A percentile compares a stretch with the other conserved stretches of the same genome.
These are phyloP conservation scores for Cephus pulcher DNA, from an alignment of 2,888 invertebrate genomes.

Conservation along the genomic window DNA sequence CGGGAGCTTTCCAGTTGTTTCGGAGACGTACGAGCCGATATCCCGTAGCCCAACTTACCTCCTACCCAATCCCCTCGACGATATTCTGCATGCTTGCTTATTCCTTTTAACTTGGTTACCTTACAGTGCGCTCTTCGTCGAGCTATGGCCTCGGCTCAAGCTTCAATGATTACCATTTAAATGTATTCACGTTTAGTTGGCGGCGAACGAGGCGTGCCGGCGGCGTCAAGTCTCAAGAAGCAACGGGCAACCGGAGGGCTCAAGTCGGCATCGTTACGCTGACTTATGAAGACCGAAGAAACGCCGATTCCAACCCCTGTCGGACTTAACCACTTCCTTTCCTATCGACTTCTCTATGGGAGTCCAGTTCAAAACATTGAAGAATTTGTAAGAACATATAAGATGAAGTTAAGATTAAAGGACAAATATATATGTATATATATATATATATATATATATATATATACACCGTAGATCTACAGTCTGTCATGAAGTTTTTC, in stretches of 20 bases:
- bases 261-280: conserved; percentile 36
- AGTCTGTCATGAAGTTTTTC: neutral
- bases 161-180: conserved; percentile 11
- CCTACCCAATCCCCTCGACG: neutral
- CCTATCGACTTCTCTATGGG: neutral
- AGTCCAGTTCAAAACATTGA: neutral
- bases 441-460: too few species aligned
- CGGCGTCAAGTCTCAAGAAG: conserved; percentile 1
- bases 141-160: neutral
- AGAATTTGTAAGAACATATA: neutral
- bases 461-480: neutral
- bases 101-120: neutral
- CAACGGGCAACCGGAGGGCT: neutral
- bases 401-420: neutral
- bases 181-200: conserved; percentile 12
- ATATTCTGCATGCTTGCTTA: neutral
- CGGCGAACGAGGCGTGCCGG: conserved; percentile 7
- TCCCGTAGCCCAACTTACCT: neutral
- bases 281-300: conserved; percentile 5
- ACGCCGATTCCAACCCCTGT: neutral
- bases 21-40: neutral
- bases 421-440: too few species aligned
- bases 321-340: neutral
- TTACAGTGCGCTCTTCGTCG: neutral
- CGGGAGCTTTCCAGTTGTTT: neutral